These are phyloP conservation scores for Lottia gigantea DNA, from an alignment of 2,888 invertebrate genomes.

Conservation along the genomic window DNA sequence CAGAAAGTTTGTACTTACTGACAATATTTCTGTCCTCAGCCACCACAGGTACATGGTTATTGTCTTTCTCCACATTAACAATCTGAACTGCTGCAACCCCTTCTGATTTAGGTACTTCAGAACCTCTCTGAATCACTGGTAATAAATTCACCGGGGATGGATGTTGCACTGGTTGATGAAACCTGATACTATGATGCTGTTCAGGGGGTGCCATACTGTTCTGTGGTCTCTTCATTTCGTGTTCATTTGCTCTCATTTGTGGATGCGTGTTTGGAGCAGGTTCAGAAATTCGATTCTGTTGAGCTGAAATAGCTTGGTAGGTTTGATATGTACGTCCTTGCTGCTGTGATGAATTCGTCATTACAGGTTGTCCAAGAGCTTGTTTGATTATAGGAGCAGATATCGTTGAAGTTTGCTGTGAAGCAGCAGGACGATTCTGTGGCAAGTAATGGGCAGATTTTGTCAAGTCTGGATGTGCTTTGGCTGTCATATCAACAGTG, in stretches of 20 bases:
- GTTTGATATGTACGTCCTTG: background rate
- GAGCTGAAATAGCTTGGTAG: background rate
- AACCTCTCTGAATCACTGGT: background rate
- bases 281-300: background rate
- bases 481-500: background rate
- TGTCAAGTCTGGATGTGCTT: background rate
- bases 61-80: too few relatives aligned
- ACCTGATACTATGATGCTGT: background rate
- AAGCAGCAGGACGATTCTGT: background rate
- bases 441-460: background rate
- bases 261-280: background rate
- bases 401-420: background rate
- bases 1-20: too few relatives aligned
- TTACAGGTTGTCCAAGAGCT: background rate
- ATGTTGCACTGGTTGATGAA: background rate
- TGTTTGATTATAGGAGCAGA: conserved; percentile 4
- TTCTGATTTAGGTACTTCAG: too few relatives aligned
- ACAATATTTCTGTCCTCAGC: too few relatives aligned
- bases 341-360: background rate
- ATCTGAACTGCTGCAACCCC: too few relatives aligned
- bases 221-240: background rate
- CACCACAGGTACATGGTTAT: too few relatives aligned
- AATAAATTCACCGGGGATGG: background rate
- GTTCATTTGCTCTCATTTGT: background rate
- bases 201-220: background rate